Conservation (phyloP, 1,140 invertebrate genomes). For the Pseudomyrmex pallidus region DNA sequence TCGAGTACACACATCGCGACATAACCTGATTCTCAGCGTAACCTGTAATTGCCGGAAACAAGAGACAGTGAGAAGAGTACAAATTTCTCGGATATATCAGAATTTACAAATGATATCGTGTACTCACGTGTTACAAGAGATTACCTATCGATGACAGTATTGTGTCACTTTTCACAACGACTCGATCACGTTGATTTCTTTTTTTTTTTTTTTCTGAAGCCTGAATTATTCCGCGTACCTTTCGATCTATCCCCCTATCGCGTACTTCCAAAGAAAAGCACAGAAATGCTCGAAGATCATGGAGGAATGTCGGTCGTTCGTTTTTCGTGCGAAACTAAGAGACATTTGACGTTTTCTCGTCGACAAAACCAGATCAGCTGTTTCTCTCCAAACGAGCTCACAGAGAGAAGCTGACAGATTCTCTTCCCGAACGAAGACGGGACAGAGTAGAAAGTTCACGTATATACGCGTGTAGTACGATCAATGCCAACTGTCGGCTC, state of each 20-base stretch:
- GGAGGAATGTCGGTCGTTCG: not conserved
- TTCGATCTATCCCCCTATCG: not conserved
- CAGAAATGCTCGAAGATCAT: too few relatives aligned
- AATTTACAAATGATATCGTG: not conserved
- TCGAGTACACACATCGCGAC: not conserved
- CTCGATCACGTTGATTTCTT: slow-evolving; percentile 23
- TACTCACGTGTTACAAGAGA: slow-evolving; percentile 21
- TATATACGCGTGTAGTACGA: too few relatives aligned
- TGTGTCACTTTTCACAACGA: slow-evolving; percentile 7
- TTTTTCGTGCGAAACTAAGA: not conserved
- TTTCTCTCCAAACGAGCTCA: not conserved
- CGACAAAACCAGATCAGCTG: slow-evolving; percentile 35
- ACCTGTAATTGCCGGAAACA: slow-evolving; percentile 8
- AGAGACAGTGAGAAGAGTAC: not conserved
- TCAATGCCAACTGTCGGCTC: too few relatives aligned
- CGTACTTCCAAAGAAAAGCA: not conserved
- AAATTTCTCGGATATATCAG: not conserved
- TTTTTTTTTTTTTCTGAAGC: slow-evolving; percentile 5
- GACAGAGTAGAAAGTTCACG: too few relatives aligned
- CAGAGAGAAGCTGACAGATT: too few relatives aligned
- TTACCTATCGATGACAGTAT: not conserved
- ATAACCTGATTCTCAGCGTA: slow-evolving; percentile 23
- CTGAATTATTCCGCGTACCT: slow-evolving; percentile 24
- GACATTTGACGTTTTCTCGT: not conserved
- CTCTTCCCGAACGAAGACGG: too few relatives aligned